These are phyloP conservation scores for Nasonovia ribisnigri DNA, from an alignment of 2,888 invertebrate species.

Conservation along the genomic window DNA sequence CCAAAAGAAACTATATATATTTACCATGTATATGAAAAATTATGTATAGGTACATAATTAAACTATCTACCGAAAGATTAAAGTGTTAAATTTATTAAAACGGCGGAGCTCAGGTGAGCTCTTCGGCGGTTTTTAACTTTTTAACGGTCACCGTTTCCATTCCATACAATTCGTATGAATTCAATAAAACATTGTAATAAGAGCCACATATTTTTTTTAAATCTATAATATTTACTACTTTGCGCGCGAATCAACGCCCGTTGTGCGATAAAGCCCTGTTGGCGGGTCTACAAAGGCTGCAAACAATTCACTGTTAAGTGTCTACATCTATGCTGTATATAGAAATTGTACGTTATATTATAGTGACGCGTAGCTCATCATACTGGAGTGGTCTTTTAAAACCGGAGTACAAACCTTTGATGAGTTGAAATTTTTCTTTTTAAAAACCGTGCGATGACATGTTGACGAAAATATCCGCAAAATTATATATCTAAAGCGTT, in stretches of 20 bases:
- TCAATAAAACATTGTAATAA: neutral
- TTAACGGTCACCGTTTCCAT: neutral
- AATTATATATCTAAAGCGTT: neutral
- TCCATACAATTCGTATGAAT: neutral
- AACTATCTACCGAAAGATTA: neutral
- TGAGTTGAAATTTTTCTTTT: neutral
- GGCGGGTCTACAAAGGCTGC: neutral
- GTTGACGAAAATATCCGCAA: neutral
- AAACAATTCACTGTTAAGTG: neutral
- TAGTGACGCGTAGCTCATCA: slow-evolving; percentile 2
- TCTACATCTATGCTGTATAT: neutral
- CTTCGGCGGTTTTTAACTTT: neutral
- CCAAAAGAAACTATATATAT: neutral
- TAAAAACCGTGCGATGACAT: neutral
- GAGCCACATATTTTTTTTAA: neutral
- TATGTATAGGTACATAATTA: neutral
- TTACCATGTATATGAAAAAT: neutral
- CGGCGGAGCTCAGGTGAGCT: neutral
- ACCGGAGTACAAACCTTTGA: neutral
- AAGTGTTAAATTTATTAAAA: neutral
- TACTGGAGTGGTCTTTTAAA: neutral
- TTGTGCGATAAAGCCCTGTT: neutral
- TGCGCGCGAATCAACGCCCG: neutral
- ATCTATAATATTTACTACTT: neutral
- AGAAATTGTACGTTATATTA: neutral